A percentile compares a stretch with the other conserved stretches of the same genome.
These are phyloP conservation scores for Allophyes oxyacanthae DNA, from an alignment of 2,888 invertebrate species.

Conservation along the genomic window DNA sequence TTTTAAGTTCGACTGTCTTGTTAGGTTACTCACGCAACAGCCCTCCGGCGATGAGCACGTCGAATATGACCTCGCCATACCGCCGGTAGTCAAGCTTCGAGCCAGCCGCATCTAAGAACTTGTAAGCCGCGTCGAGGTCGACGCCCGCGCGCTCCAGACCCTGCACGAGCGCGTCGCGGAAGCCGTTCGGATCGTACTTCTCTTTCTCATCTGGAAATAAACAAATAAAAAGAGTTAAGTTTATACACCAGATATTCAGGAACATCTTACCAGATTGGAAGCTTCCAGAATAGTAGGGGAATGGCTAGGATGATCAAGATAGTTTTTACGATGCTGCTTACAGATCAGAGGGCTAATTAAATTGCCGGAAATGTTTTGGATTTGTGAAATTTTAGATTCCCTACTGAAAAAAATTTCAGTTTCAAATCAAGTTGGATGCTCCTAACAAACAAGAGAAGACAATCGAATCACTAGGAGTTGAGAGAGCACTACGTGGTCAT, in stretches of 20 bases:
- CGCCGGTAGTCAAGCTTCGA: constrained; percentile 99
- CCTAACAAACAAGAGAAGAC: too few species aligned
- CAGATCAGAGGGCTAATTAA: too few species aligned
- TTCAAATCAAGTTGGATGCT: too few species aligned
- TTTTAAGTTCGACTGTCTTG: background rate
- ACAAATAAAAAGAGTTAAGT: background rate
- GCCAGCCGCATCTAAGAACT: constrained; percentile 98
- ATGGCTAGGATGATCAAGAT: too few species aligned
- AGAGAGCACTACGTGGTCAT: too few species aligned
- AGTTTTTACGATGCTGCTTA: too few species aligned
- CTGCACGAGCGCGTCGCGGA: constrained; percentile 98
- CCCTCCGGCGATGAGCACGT: constrained; percentile 99
- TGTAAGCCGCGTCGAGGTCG: constrained; percentile 98
- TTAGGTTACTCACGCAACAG: constrained; percentile 92
- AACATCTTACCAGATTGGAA: too few species aligned
- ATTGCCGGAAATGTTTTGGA: too few species aligned
- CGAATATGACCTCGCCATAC: constrained; percentile 99
- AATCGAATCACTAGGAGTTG: too few species aligned
- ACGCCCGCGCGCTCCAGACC: constrained; percentile 98
- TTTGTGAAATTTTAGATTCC: too few species aligned
- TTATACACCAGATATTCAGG: background rate
- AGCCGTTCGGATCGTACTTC: constrained; percentile 99
- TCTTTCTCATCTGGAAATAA: constrained; percentile 97
- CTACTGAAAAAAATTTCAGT: too few species aligned
- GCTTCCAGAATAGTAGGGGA: too few species aligned